Base-by-base conservation (phyloP, 2,797 vertebrate genomes). In the Yasuhikotakia modesta region DNA sequence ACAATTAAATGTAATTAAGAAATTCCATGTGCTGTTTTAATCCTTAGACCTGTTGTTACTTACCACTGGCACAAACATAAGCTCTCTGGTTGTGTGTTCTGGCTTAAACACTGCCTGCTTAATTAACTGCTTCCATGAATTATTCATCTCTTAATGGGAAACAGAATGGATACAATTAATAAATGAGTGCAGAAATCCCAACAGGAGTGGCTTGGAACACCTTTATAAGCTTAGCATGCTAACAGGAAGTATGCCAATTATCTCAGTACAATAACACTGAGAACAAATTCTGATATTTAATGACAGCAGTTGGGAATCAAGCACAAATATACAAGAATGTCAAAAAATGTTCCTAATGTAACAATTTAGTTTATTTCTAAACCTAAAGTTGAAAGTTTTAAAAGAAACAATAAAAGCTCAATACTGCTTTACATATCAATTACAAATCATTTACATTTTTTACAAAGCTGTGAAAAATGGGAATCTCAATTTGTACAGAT, bases 101-200 rank as follows among this genome's bases (percentile, higher is more conserved):
- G 75, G 72, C 68, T 82, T 87, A 83, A 87, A 86, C 73, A 50
- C 79, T 76, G 75, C 60, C 83, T 80, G 76, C 84, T 78, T 88
- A 81, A 87, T 88, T 86, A 88, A 89, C 82, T 78, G 46, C 60
- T 70, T 74, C 70, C 73, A 80, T 87, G 70, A 86, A 87, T 87
- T 80, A 86, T 87, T 86, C 82, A 86, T 76, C 30, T 73, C 63
- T 67, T 83, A 84, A 83, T 79, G 81, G 82, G 81, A 81, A 79
- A 57, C 67, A 72, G 64, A 86, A 81, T 72, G 58, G 65, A 84
- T 73, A 61, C 83, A 76, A 76, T 74, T 80, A 82, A 86, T 84
- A 82, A 64, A 81, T 48, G 66, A 84, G 82, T 73, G 24, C 24
- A 71, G 70, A 27, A 45, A 58, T 76, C 66, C 69, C 79, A 67